Percentiles rank a stretch among this genome's conserved stretches.
Evolutionary conservation across 2,113 vertebrate species (phyloP).

Genomic region (Phrynosoma blainvillii): DNA sequence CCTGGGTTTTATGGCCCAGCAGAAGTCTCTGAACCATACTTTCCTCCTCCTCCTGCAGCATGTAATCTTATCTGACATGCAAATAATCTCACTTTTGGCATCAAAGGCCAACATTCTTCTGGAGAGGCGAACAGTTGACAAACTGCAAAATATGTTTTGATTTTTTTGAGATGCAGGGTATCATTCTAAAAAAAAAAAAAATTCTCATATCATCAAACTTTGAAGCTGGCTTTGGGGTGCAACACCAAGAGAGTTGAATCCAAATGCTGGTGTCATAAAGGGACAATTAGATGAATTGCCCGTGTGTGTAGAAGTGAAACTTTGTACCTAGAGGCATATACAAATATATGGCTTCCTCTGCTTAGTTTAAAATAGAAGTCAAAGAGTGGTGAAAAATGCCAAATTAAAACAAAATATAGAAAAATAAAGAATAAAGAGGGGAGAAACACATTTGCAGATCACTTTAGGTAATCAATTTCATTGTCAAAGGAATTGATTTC

Average conservation of each 20-base stretch:
- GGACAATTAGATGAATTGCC: constrained; percentile 52
- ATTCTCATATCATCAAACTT: no score
- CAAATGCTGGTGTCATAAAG: constrained; percentile 58
- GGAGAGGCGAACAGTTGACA: not conserved
- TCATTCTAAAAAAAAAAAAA: not conserved
- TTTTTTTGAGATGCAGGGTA: not conserved
- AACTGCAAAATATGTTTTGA: not conserved
- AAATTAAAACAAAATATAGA: constrained; percentile 16
- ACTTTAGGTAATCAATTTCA: not conserved
- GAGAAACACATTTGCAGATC: not conserved
- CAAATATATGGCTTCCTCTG: constrained; percentile 63
- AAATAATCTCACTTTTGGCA: constrained; percentile 53
- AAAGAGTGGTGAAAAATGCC: not conserved
- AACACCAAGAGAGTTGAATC: constrained; percentile 48
- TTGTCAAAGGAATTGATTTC: not conserved
- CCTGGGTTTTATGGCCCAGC: constrained; percentile 25
- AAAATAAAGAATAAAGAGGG: constrained; percentile 23
- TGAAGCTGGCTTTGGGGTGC: not conserved
- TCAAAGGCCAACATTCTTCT: constrained; percentile 61
- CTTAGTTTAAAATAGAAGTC: constrained; percentile 68
- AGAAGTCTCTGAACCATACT: constrained; percentile 30
- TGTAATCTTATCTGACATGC: constrained; percentile 58
- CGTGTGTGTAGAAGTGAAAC: constrained; percentile 65
- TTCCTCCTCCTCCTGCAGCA: constrained; percentile 31
- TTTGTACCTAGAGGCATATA: constrained; percentile 51